These are phyloP conservation scores for Pediacus dermestoides DNA, from an alignment of 2,888 invertebrate species.

Conservation along the genomic window DNA sequence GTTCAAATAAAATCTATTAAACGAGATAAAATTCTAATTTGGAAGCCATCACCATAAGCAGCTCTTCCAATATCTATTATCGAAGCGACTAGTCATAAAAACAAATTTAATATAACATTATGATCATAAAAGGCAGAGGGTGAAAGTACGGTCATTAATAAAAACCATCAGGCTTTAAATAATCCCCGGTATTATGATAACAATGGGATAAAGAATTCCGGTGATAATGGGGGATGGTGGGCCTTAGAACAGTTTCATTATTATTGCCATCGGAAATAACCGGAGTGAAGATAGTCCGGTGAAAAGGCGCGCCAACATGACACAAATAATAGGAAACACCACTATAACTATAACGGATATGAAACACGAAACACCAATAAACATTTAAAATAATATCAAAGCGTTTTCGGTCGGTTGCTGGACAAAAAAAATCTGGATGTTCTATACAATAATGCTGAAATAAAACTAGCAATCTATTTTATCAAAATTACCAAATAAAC, in stretches of 20 bases:
- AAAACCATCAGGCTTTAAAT: constrained; percentile 38
- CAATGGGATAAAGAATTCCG: constrained; percentile 38
- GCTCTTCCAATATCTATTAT: constrained; percentile 29
- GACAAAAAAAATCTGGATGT: too few relatives aligned
- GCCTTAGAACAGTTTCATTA: constrained; percentile 36
- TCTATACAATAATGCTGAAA: too few relatives aligned
- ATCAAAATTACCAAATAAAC: too few relatives aligned
- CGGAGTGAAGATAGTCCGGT: too few relatives aligned
- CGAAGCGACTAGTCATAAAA: constrained; percentile 30
- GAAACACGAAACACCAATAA: too few relatives aligned
- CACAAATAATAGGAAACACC: too few relatives aligned
- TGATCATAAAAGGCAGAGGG: constrained; percentile 28
- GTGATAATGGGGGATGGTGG: constrained; percentile 36
- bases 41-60: constrained; percentile 17
- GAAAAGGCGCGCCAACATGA: too few relatives aligned
- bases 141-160: constrained; percentile 40
- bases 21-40: constrained; percentile 21
- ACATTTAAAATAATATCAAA: too few relatives aligned
- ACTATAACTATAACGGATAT: too few relatives aligned
- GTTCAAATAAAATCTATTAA: too few relatives aligned
- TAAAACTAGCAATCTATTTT: too few relatives aligned
- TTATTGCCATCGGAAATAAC: constrained; percentile 35
- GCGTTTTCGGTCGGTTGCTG: too few relatives aligned
- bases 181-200: constrained; percentile 37
- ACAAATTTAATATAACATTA: constrained; percentile 38